Base-by-base conservation (phyloP, 2,888 invertebrate genomes). In the Lampropteryx suffumata region DNA sequence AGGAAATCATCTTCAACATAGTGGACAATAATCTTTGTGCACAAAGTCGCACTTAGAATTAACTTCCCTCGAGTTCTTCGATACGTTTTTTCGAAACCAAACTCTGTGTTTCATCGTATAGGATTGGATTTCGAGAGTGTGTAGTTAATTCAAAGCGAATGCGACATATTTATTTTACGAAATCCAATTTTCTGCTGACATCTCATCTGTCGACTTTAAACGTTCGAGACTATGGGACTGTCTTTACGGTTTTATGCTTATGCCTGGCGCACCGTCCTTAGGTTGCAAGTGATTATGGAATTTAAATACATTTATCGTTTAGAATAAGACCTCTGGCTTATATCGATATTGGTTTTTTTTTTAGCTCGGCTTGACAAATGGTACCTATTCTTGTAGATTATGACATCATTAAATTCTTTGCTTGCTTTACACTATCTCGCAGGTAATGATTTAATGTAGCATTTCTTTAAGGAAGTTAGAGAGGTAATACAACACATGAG, bases 111-210 rank as follows among this genome's bases (percentile, higher is more conserved):
- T 0, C 14, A 10, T 0, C 0, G 0, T 0, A 36, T 57, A 75
- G 57, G 64, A 70, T 66, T 54, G 55, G 54, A 54, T 74, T 74
- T 79, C 28, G 52, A 28, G 7, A 30, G 52, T 44, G 52, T 14
- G 21, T 36, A 46, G 50, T 68, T 76, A 76, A 79, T 78, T 79
- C 77, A 78, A 82, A 79, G 78, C 76, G 75, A 79, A 80, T 79
- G 79, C 78, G 87, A 88, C 88, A 88, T 88, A 87, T 90, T 90
- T 90, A 90, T 89, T 89, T 88, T 87, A 83, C 85, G 73, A 87
- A 90, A 90, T 90, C 90, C 90, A 89, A 90, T 90, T 90, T 90
- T 89, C 88, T 88, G 88, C 88, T 83, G 90, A 88, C 90, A 84
- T 87, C 80, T 88, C 86, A 87, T 84, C 88, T 89, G 90, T 90